Conservation (phyloP, 2,888 invertebrate species). For the Cheilosia scutellata region DNA sequence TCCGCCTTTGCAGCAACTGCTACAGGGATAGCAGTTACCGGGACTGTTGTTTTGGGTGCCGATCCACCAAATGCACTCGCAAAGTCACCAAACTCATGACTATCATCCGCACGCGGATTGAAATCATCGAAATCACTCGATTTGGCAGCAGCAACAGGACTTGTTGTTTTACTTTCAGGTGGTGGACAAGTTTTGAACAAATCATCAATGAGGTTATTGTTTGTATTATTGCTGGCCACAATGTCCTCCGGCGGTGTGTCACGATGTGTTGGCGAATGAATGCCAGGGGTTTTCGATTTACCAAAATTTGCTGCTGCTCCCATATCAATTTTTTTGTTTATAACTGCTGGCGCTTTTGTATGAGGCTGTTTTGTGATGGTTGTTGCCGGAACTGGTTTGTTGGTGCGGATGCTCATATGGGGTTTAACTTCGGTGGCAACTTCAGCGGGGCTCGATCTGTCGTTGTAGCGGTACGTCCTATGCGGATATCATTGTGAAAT, state of each 20-base stretch:
- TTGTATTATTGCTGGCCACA: slow-evolving; percentile 77
- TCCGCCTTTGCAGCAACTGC: slow-evolving; percentile 83
- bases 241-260: slow-evolving; percentile 81
- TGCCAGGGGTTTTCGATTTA: slow-evolving; percentile 83
- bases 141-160: slow-evolving; percentile 86
- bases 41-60: slow-evolving; percentile 49
- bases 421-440: slow-evolving; percentile 80
- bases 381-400: slow-evolving; percentile 74
- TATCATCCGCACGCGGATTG: slow-evolving; percentile 84
- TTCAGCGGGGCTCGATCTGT: slow-evolving; percentile 82
- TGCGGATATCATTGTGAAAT: slow-evolving; percentile 43
- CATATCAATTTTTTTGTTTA: slow-evolving; percentile 86
- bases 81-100: slow-evolving; percentile 91
- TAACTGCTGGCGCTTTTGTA: slow-evolving; percentile 81
- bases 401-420: slow-evolving; percentile 81
- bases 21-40: slow-evolving; percentile 34
- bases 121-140: slow-evolving; percentile 83
- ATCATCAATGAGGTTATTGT: slow-evolving; percentile 85
- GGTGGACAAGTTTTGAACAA: slow-evolving; percentile 85
- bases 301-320: slow-evolving; percentile 90
- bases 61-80: slow-evolving; percentile 87
- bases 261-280: slow-evolving; percentile 84
- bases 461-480: slow-evolving; percentile 83
- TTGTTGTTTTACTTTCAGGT: slow-evolving; percentile 76
- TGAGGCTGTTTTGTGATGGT: slow-evolving; percentile 85